These are phyloP conservation scores for Dolichoris vasculosae DNA, from an alignment of 1,140 invertebrate genomes.

Conservation along the genomic window DNA sequence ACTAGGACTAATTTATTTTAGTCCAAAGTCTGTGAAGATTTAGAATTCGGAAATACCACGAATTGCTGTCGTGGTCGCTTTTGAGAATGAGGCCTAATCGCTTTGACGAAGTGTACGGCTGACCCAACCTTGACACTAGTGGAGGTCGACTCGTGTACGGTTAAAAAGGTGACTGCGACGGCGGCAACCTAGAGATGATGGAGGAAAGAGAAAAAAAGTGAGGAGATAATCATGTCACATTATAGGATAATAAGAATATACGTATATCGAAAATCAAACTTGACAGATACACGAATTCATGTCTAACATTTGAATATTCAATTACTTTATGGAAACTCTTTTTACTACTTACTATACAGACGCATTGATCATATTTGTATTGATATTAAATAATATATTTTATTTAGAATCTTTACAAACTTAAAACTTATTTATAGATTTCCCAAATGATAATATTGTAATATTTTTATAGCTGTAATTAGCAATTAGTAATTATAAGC, in stretches of 20 bases:
- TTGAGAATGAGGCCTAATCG: not conserved
- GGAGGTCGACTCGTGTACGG: not conserved
- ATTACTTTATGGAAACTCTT: no score
- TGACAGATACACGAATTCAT: no score
- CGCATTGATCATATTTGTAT: no score
- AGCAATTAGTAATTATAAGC: not conserved
- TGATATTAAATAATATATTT: no score
- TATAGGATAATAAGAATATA: no score
- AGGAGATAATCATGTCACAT: conserved; percentile 7
- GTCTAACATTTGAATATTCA: no score
- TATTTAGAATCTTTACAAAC: not conserved
- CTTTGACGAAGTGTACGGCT: conserved; percentile 24
- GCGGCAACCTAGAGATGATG: not conserved
- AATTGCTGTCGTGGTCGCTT: no score
- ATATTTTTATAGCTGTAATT: not conserved
- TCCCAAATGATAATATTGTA: not conserved
- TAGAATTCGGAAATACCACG: not conserved
- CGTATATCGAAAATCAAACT: no score
- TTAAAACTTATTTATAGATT: not conserved
- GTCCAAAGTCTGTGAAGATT: not conserved
- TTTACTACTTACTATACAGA: no score
- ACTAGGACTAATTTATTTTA: no score
- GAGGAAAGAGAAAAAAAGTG: not conserved
- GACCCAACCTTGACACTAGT: conserved; percentile 69
- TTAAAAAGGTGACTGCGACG: not conserved